Percentiles rank a stretch among this genome's conserved stretches.
These are phyloP conservation scores for Crepidodera aurea DNA, from an alignment of 2,888 invertebrate genomes.

Conservation along the genomic window DNA sequence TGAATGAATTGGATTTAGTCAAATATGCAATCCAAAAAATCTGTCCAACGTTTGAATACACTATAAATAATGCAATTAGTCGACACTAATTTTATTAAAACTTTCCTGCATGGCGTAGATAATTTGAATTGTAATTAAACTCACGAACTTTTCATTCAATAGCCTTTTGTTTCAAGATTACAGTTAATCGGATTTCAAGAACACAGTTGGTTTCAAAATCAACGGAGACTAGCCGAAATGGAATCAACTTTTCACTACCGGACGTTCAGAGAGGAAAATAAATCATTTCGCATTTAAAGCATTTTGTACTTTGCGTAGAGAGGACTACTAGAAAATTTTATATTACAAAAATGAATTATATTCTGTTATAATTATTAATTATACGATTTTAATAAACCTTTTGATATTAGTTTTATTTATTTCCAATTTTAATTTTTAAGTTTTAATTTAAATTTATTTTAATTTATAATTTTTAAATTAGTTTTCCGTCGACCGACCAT, in stretches of 20 bases:
- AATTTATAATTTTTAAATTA: no score
- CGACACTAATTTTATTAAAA: conserved; percentile 25
- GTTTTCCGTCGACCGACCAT: no score
- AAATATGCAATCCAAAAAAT: neutral
- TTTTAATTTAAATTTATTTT: no score
- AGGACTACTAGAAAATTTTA: no score
- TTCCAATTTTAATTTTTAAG: no score
- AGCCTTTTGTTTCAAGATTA: conserved; percentile 15
- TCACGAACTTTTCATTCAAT: conserved; percentile 21
- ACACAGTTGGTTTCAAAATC: neutral
- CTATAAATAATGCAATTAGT: conserved; percentile 15
- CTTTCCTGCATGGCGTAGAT: conserved; percentile 30
- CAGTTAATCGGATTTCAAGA: conserved; percentile 11
- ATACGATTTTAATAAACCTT: no score
- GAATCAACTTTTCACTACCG: neutral
- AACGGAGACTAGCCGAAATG: neutral
- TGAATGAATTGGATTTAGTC: no score
- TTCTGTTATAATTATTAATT: no score
- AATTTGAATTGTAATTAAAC: conserved; percentile 30
- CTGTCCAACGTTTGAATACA: neutral
- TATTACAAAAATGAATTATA: no score
- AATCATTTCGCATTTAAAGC: conserved; percentile 1
- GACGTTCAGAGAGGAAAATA: neutral
- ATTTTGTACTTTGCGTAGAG: no score
- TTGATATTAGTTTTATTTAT: no score